Percentiles rank a stretch among this genome's conserved stretches.
Conservation (phyloP, 2,888 invertebrate genomes). For the Ischnura elegans region DNA sequence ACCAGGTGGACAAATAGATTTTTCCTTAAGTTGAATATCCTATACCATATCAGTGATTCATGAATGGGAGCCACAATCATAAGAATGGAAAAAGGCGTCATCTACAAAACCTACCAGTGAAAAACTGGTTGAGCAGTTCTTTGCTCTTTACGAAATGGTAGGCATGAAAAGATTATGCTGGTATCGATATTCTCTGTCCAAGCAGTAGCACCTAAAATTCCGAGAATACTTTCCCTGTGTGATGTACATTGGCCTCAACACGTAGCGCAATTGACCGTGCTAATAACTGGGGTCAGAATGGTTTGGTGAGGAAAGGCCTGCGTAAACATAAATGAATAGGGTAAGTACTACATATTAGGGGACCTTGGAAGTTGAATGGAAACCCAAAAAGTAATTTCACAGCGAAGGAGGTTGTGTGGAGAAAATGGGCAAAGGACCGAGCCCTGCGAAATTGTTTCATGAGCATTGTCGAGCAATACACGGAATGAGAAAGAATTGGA, state of each 20-base stretch:
- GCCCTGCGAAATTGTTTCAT: neutral
- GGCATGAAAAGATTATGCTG: too few species aligned
- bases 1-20: too few species aligned
- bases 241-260: neutral
- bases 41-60: too few species aligned
- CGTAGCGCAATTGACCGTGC: neutral
- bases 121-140: too few species aligned
- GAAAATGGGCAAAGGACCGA: neutral
- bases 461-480: neutral
- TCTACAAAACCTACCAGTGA: too few species aligned
- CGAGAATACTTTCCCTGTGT: neutral
- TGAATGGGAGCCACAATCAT: too few species aligned
- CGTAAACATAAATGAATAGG: too few species aligned
- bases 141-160: too few species aligned
- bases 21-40: too few species aligned
- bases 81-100: too few species aligned
- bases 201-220: neutral
- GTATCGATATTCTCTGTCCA: too few species aligned
- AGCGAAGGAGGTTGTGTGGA: neutral
- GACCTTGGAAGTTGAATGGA: neutral
- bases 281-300: neutral
- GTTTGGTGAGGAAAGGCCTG: neutral
- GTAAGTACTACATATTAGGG: neutral
- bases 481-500: neutral
- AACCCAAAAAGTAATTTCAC: conserved; percentile 19